A percentile compares a stretch with the other conserved stretches of the same genome.
phyloP scores from a whole-genome alignment of 2,113 vertebrate species.

The Dendrocopos noguchii region DNA sequence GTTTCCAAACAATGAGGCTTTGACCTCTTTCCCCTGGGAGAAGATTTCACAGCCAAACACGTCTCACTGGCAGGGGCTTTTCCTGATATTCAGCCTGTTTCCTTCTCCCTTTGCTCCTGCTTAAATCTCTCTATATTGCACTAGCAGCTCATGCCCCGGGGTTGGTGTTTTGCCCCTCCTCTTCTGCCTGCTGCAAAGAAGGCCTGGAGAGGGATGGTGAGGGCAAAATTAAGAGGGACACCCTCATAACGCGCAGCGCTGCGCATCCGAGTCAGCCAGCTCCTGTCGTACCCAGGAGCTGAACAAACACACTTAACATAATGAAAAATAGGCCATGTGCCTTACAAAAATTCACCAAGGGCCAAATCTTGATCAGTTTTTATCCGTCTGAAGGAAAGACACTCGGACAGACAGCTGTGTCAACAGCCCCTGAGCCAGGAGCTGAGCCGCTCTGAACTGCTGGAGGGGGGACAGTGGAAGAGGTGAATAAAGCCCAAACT shows the following conservation, averaged over 20 bases:
- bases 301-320: constrained; percentile 42
- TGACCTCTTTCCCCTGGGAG: constrained; percentile 71
- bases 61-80: constrained; percentile 71
- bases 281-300: background rate
- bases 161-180: constrained; percentile 30
- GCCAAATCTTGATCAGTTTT: constrained; percentile 61
- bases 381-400: constrained; percentile 54
- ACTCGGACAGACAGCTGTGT: constrained; percentile 28
- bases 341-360: constrained; percentile 48
- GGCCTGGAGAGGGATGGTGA: background rate
- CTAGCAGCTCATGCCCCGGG: background rate
- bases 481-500: constrained; percentile 12
- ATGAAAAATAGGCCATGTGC: constrained; percentile 48
- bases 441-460: constrained; percentile 27
- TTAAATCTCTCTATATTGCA: constrained; percentile 62
- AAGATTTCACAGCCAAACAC: constrained; percentile 74
- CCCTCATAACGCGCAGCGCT: background rate
- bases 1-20: constrained; percentile 69
- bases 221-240: constrained; percentile 4
- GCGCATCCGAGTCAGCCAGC: background rate
- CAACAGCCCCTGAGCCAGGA: constrained; percentile 56
- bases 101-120: constrained; percentile 66
- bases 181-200: background rate
- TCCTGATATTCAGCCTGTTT: constrained; percentile 72
- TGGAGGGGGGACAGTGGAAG: background rate